Percentiles rank a stretch among this genome's conserved stretches.
Evolutionary conservation across 1,140 invertebrate genomes (phyloP).

Genomic region (Trachymyrmex cornetzi): DNA sequence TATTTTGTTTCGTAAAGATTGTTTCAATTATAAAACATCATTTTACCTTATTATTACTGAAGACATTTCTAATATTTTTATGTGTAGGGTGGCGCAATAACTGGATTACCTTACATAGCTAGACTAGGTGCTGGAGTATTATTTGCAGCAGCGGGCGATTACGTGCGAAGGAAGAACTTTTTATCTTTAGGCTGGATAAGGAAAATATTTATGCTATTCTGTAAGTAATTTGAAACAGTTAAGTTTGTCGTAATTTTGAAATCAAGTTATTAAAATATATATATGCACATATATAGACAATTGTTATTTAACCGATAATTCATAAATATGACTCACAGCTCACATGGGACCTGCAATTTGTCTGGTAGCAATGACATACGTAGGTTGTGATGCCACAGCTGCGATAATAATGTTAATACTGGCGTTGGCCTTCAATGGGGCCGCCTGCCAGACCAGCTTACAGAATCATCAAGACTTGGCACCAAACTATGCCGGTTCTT

Average conservation of each 20-base stretch:
- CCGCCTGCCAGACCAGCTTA: constrained; percentile 93
- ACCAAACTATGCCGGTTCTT: constrained; percentile 92
- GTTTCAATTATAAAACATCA: neutral
- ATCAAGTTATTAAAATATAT: neutral
- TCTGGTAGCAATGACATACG: constrained; percentile 89
- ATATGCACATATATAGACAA: neutral
- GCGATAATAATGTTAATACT: constrained; percentile 90
- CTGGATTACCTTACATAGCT: constrained; percentile 90
- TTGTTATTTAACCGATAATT: constrained; percentile 26
- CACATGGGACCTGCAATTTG: constrained; percentile 91
- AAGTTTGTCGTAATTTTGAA: neutral
- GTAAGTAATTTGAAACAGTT: constrained; percentile 86
- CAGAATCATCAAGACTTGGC: constrained; percentile 95
- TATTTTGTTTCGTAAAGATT: neutral
- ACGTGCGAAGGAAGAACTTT: constrained; percentile 87
- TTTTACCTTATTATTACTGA: neutral
- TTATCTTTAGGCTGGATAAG: constrained; percentile 89
- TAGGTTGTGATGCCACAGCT: constrained; percentile 89
- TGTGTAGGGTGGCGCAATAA: constrained; percentile 89
- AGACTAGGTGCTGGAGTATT: constrained; percentile 89
- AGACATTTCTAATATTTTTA: constrained; percentile 34
- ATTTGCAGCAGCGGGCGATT: constrained; percentile 90
- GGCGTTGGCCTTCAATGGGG: constrained; percentile 93
- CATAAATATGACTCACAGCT: constrained; percentile 85
- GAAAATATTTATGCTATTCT: constrained; percentile 91